Conservation (phyloP, 2,797 vertebrate genomes). For the Hephaestus fuliginosus region DNA sequence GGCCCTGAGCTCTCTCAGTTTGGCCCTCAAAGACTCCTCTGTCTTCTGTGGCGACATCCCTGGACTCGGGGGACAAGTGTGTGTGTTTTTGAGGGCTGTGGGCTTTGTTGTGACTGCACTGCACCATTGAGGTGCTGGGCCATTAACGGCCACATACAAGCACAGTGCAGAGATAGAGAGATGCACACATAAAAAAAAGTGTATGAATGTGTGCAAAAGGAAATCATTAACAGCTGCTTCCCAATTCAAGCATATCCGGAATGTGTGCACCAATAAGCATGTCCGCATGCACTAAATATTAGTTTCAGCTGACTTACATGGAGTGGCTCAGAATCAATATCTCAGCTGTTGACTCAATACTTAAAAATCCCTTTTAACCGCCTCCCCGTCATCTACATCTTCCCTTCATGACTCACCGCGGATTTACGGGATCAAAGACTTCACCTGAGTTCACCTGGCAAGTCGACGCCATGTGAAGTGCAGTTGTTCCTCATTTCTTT, state of each 20-base stretch:
- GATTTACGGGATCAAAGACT: conserved; percentile 56
- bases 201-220: neutral
- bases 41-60: conserved; percentile 59
- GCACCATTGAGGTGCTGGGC: conserved; percentile 48
- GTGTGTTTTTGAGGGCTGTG: conserved; percentile 53
- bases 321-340: conserved; percentile 42
- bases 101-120: conserved; percentile 67
- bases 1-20: conserved; percentile 63
- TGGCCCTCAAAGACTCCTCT: conserved; percentile 71
- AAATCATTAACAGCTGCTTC: neutral
- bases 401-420: conserved; percentile 33
- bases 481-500: conserved; percentile 15
- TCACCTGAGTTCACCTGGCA: conserved; percentile 46
- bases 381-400: conserved; percentile 35
- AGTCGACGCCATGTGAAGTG: neutral
- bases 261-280: neutral
- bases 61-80: conserved; percentile 65
- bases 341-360: conserved; percentile 36
- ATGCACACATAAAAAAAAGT: neutral
- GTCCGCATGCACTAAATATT: conserved; percentile 2
- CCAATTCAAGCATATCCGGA: neutral
- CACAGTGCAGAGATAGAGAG: conserved; percentile 16
- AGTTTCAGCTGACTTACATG: conserved; percentile 17
- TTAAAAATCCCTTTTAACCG: conserved; percentile 48
- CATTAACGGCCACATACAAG: conserved; percentile 28